phyloP scores from a whole-genome alignment of 2,888 invertebrate genomes.

The Orgyia antiqua region DNA sequence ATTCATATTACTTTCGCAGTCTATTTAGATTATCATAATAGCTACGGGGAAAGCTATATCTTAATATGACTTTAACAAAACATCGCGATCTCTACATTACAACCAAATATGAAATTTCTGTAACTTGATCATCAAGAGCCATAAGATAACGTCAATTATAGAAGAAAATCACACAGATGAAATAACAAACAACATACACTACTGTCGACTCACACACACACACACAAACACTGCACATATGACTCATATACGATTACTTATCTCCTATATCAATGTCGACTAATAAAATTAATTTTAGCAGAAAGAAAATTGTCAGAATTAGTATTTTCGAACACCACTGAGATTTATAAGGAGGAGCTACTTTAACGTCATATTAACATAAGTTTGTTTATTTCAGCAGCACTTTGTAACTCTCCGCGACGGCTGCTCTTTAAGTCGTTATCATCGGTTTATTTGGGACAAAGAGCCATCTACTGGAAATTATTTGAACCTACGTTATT shows the following conservation, averaged over 20 bases:
- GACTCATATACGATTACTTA: constrained; percentile 14
- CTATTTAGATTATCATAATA: no score
- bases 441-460: no score
- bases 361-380: constrained; percentile 39
- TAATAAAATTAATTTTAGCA: constrained; percentile 22
- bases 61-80: no score
- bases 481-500: constrained; percentile 11
- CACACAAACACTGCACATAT: constrained; percentile 43
- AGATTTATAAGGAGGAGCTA: constrained; percentile 30
- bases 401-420: constrained; percentile 30
- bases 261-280: constrained; percentile 11
- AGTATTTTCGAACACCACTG: constrained; percentile 12
- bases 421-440: constrained; percentile 33
- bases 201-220: constrained; percentile 31
- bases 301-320: constrained; percentile 7
- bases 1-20: no score
- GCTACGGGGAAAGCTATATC: no score
- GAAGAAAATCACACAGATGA: no score
- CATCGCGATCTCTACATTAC: constrained; percentile 31
- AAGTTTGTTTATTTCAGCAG: constrained; percentile 42
- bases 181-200: constrained; percentile 43
- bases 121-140: no score
- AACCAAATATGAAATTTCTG: constrained; percentile 42
- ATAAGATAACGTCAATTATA: no score
- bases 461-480: constrained; percentile 17